These are phyloP conservation scores for Noturus placidus DNA, from an alignment of 2,113 vertebrate genomes.

Conservation along the genomic window DNA sequence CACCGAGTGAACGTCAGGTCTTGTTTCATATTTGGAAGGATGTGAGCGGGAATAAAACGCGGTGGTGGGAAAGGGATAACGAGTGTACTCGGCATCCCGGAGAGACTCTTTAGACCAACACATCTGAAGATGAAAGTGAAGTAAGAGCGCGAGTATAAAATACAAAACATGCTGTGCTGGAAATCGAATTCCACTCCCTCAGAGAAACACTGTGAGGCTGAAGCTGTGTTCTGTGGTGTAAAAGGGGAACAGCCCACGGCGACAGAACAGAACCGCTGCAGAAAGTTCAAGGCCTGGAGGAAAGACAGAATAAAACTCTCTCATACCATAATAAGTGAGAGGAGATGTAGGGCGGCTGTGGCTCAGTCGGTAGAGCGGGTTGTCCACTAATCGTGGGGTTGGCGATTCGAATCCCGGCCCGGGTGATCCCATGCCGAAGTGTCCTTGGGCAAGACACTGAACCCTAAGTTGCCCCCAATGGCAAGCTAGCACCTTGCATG, in stretches of 20 bases:
- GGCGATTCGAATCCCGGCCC: too few relatives aligned
- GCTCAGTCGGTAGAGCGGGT: too few relatives aligned
- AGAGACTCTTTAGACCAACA: background rate
- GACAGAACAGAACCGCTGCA: background rate
- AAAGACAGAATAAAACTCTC: background rate
- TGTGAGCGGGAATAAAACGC: background rate
- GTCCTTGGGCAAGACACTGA: too few relatives aligned
- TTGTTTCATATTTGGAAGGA: background rate
- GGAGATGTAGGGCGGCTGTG: too few relatives aligned
- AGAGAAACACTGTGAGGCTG: background rate
- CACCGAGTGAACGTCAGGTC: background rate
- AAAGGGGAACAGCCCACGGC: background rate
- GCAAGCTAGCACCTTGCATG: too few relatives aligned
- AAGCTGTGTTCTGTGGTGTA: background rate
- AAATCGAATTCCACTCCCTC: background rate
- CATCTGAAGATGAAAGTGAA: background rate
- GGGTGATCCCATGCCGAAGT: too few relatives aligned
- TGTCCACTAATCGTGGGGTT: too few relatives aligned
- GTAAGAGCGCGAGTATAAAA: background rate
- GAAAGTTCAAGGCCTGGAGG: background rate
- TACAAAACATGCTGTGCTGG: background rate
- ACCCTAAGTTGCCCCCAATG: too few relatives aligned
- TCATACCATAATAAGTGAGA: background rate
- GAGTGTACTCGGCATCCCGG: background rate
- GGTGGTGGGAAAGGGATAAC: background rate